Evolutionary conservation across 1,140 invertebrate species (phyloP).

Genomic region (Proales similis): DNA sequence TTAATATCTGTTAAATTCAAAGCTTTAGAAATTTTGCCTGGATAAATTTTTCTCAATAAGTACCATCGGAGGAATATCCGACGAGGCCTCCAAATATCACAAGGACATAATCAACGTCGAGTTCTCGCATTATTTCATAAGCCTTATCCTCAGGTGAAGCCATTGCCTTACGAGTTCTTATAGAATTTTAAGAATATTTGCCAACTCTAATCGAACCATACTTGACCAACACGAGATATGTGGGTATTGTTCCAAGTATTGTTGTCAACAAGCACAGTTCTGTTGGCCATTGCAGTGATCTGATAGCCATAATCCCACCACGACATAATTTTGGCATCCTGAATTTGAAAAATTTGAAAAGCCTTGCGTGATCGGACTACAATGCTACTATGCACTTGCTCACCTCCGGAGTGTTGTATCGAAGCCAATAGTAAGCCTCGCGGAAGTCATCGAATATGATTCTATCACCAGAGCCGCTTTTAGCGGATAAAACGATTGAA

Average conservation of each 20-base stretch:
- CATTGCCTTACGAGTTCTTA: conserved; percentile 73
- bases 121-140: conserved; percentile 90
- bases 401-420: conserved; percentile 88
- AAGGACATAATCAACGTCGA: conserved; percentile 94
- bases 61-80: conserved; percentile 94
- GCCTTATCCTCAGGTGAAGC: conserved; percentile 88
- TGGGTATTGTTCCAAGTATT: conserved; percentile 99
- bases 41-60: conserved; percentile 39
- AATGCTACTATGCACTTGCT: conserved; percentile 41
- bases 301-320: conserved; percentile 99
- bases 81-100: conserved; percentile 96
- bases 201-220: conserved; percentile 39
- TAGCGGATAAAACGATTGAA: conserved; percentile 88
- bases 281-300: conserved; percentile 96
- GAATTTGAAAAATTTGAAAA: conserved; percentile 48
- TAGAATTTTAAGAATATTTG: conserved; percentile 1
- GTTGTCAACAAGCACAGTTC: conserved; percentile 95
- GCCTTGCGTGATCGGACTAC: not conserved
- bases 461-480: conserved; percentile 80
- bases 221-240: conserved; percentile 85
- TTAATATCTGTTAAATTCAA: conserved; percentile 69
- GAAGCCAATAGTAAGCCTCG: conserved; percentile 94
- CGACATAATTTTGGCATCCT: conserved; percentile 92
- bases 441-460: conserved; percentile 97
- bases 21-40: too few relatives aligned